Evolutionary conservation across 2,113 vertebrate genomes (phyloP).

Genomic region (Bungarus multicinctus): DNA sequence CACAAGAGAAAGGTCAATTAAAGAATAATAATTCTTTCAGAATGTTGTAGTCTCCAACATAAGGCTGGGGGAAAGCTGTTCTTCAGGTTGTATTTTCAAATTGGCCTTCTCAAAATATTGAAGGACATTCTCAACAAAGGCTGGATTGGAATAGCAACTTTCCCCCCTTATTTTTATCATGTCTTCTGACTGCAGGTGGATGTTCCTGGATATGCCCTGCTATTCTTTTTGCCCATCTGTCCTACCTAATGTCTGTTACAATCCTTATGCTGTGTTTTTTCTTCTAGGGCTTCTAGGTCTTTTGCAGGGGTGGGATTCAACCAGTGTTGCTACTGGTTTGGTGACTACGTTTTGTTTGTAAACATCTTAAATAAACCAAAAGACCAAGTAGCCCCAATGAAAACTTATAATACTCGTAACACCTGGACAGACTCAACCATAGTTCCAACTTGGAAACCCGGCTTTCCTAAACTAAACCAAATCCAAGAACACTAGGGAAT

Average conservation of each 20-base stretch:
- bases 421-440: background rate
- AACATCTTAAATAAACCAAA: background rate
- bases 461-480: background rate
- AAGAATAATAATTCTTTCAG: background rate
- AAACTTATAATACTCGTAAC: background rate
- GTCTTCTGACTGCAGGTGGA: background rate
- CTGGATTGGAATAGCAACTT: background rate
- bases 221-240: no score
- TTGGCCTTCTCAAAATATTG: background rate
- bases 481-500: background rate
- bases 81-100: background rate
- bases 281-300: background rate
- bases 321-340: no score
- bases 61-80: background rate
- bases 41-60: background rate
- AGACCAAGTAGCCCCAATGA: background rate
- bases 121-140: background rate
- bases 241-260: background rate
- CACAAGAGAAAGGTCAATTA: background rate
- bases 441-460: background rate
- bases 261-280: background rate
- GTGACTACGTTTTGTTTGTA: no score
- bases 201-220: background rate
- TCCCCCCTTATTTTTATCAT: background rate
- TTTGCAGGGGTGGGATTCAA: no score